Base-by-base conservation (phyloP, 1,140 invertebrate genomes). In the Bombus pascuorum region DNA sequence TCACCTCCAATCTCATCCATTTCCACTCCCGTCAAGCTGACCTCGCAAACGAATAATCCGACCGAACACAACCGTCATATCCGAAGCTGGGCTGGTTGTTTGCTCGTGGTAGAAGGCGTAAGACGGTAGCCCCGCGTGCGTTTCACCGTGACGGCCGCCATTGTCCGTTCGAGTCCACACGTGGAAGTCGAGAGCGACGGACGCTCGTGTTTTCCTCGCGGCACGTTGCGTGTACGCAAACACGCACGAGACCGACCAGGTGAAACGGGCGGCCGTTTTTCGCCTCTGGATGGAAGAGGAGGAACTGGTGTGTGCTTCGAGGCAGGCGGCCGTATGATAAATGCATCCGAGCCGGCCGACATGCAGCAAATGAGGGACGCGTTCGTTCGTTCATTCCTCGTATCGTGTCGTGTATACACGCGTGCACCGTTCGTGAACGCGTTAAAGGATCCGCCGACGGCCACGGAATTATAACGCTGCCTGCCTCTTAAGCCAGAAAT, bases 241-340 rank as follows among this genome's bases (percentile, higher is more conserved):
- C 77, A 47, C 32, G 53, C 66, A n/a, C 28, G 13, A 28, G 42
- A 39, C 22, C 73, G 80, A 32, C 65, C 83, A 85, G 83, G 83
- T 85, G 83, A 85, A 78, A 59, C 76, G 28, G 34, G 32, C 68
- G 32, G 28, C 34, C 75, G 83, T 85, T 72, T 53, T 47, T 85
- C 68, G 77, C 57, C 68, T 47, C 28, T 42, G 66, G 83, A 59
- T 72, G 66, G 68, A 71, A 57, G 81, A 53, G 44, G 53, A 62
- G 75, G 75, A 77, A 77, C 37, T 44, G 81, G 83, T 71, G 53
- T 39, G 65, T 37, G 81, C 75, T 28, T 80, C 81, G 77, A 83
- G 81, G 57, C 89, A 89, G 89, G 76, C 89, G 88, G 89, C 81
- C 81, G 78, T 70, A 90, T 90, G 89, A 90, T 90, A 90, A 90